These are phyloP conservation scores for Pristionchus entomophagus DNA, from an alignment of 2,888 invertebrate species.

Conservation along the genomic window DNA sequence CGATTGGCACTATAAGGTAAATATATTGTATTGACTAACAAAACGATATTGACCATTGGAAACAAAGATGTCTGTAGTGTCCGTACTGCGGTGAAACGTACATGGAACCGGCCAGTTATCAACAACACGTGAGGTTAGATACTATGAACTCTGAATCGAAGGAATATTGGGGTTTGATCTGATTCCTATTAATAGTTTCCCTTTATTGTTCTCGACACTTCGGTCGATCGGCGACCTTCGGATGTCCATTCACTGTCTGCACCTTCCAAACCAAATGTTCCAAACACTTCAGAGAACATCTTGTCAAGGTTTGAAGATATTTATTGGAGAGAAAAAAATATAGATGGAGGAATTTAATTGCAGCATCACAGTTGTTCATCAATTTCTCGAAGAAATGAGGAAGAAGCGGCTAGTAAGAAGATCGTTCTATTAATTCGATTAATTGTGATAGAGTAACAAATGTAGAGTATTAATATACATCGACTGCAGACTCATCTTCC, in stretches of 20 bases:
- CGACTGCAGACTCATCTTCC: neutral
- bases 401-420: neutral
- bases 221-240: conserved; percentile 72
- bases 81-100: conserved; percentile 71
- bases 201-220: conserved; percentile 56
- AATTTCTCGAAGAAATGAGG: neutral
- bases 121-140: conserved; percentile 72
- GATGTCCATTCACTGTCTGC: conserved; percentile 70
- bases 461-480: neutral
- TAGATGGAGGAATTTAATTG: conserved; percentile 4
- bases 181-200: neutral
- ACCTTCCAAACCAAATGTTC: conserved; percentile 69
- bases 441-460: neutral
- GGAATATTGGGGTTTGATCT: neutral
- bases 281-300: conserved; percentile 71
- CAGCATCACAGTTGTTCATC: conserved; percentile 42
- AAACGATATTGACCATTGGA: neutral
- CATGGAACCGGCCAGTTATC: conserved; percentile 76
- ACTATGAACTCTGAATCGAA: neutral
- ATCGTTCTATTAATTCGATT: too few species aligned
- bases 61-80: conserved; percentile 52
- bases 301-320: conserved; percentile 54
- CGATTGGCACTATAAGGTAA: conserved; percentile 64
- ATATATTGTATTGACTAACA: neutral
- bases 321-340: neutral